These are phyloP conservation scores for Noctua pronuba DNA, from an alignment of 2,888 invertebrate species.

Conservation along the genomic window DNA sequence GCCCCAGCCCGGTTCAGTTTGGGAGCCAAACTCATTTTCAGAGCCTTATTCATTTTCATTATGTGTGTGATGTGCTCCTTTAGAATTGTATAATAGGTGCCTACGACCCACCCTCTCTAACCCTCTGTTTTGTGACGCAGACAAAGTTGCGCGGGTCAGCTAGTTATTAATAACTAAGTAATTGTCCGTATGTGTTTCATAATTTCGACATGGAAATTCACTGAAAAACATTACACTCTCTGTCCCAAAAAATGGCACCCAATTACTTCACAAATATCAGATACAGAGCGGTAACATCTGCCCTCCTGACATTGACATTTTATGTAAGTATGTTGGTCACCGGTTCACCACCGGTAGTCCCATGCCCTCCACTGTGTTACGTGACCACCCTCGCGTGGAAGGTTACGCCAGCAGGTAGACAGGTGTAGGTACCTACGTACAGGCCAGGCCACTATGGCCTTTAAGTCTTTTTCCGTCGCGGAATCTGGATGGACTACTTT, in stretches of 20 bases:
- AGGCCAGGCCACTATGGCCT: slow-evolving; percentile 75
- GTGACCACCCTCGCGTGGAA: slow-evolving; percentile 61
- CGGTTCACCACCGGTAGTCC: slow-evolving; percentile 40
- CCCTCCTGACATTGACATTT: slow-evolving; percentile 58
- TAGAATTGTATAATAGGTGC: no score
- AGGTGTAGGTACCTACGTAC: slow-evolving; percentile 37
- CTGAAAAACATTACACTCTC: background rate
- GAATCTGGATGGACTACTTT: slow-evolving; percentile 88
- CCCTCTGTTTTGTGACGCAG: no score
- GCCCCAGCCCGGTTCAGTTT: no score
- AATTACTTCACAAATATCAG: slow-evolving; percentile 1
- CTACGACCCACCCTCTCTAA: no score
- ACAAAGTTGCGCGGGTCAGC: no score
- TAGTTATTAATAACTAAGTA: background rate
- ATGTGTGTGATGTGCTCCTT: no score
- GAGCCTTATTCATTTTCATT: no score
- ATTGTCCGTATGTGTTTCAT: background rate
- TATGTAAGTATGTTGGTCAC: slow-evolving; percentile 36
- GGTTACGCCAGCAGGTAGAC: slow-evolving; percentile 52
- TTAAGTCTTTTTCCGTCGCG: slow-evolving; percentile 75
- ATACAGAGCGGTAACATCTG: slow-evolving; percentile 14
- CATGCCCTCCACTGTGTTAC: slow-evolving; percentile 42
- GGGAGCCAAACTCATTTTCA: no score
- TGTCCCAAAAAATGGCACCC: background rate
- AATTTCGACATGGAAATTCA: background rate